Evolutionary conservation across 2,888 invertebrate genomes (phyloP), one percentile per base, ranked within the genome.

Genomic region (Apeira syringaria): DNA sequence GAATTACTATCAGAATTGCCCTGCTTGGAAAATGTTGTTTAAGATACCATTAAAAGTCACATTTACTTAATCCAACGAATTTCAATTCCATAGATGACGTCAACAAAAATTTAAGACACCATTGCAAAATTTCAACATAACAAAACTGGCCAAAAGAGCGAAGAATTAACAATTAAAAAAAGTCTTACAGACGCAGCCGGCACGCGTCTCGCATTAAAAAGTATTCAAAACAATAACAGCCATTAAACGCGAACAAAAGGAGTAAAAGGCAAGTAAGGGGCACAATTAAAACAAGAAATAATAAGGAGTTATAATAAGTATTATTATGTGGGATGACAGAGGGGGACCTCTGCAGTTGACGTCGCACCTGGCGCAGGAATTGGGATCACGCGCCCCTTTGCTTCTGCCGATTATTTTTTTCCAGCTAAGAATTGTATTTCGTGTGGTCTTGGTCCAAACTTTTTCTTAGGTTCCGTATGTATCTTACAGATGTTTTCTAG

Each of bases 251-350:
- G 76, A 84, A 89, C 88, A 88, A 89, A 86, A 82, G 86, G 77
- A 79, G 83, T 78, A 84, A 87, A 88, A 82, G 82, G 80, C 85
- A 87, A 88, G 88, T 85, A 80, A 53, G 73, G 72, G 76, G 83
- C 75, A 85, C 88, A 89, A 89, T 89, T 89, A 88, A 87, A 86
- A 85, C 85, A 87, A 86, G 84, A 87, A 87, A 85, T 87, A 88
- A 87, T 87, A 88, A 87, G 85, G 87, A 86, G 79, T 77, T 80
- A 81, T 87, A 87, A 87, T 88, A 88, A 88, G 86, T 85, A 85
- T 85, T 82, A 84, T 81, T 80, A 77, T 76, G 75, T 58, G 67
- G 73, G 75, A 76, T 74, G 74, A 71, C 66, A 74, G 69, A 60
- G 66, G 69, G 75, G 77, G 64, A 24, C 24, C 24, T 24, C 61